Conservation (phyloP, 2,888 invertebrate genomes). For the Tipula vernalis region DNA sequence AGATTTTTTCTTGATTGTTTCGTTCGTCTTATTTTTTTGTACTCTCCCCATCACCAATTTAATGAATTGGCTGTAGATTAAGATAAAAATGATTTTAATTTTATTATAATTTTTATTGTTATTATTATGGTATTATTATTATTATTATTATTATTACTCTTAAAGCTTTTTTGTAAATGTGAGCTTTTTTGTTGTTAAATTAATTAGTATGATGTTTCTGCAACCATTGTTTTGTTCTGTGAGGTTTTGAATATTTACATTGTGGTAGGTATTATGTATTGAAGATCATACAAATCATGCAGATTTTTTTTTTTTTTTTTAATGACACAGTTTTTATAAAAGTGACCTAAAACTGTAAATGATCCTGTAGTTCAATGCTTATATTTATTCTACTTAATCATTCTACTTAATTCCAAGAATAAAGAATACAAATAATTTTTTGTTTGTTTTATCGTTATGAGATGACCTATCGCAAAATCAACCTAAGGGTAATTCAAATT, state of each 20-base stretch:
- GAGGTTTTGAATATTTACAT: neutral
- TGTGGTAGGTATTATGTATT: neutral
- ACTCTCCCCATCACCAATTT: neutral
- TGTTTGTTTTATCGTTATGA: too few relatives aligned
- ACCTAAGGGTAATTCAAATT: too few relatives aligned
- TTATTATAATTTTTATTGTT: neutral
- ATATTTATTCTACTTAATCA: too few relatives aligned
- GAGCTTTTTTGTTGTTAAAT: neutral
- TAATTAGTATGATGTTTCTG: neutral
- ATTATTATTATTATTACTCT: neutral
- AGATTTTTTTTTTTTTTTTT: too few relatives aligned
- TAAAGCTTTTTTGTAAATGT: neutral
- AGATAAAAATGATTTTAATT: neutral
- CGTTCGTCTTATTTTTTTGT: neutral
- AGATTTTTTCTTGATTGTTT: neutral
- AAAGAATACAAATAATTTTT: too few relatives aligned
- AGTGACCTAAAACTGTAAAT: too few relatives aligned
- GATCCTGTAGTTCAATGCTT: too few relatives aligned
- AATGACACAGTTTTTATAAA: too few relatives aligned
- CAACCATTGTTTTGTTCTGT: neutral
- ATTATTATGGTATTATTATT: neutral
- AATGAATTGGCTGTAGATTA: neutral
- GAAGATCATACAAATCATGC: too few relatives aligned
- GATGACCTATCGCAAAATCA: too few relatives aligned
- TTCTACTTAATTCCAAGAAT: too few relatives aligned